These are phyloP conservation scores for Synergus laeviventris DNA, from an alignment of 2,888 invertebrate genomes.

Conservation along the genomic window DNA sequence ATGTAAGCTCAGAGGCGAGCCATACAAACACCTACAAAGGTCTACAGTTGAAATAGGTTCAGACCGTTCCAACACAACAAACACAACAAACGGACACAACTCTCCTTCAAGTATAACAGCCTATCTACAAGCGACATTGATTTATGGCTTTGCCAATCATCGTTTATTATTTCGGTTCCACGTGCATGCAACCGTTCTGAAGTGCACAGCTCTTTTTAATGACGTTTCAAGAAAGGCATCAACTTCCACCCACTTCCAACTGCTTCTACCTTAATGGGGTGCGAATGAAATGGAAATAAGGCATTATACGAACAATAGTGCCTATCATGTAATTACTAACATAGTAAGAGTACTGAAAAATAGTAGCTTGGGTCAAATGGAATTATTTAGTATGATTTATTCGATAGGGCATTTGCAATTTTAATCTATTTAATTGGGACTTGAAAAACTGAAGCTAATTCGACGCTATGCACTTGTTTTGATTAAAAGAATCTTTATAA, in stretches of 20 bases:
- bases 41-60: neutral
- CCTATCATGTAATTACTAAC: conserved; percentile 9
- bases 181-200: conserved; percentile 48
- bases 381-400: conserved; percentile 8
- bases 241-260: neutral
- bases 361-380: conserved; percentile 22
- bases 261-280: conserved; percentile 23
- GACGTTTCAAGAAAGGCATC: conserved; percentile 40
- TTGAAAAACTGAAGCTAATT: neutral
- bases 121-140: conserved; percentile 54
- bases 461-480: neutral
- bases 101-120: conserved; percentile 18
- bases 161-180: conserved; percentile 54
- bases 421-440: neutral
- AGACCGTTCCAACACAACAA: neutral
- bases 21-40: neutral
- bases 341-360: conserved; percentile 14
- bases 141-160: conserved; percentile 60
- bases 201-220: conserved; percentile 50
- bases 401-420: neutral
- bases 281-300: conserved; percentile 35
- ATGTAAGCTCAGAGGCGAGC: neutral
- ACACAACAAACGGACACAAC: neutral
- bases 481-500: neutral
- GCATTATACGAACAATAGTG: conserved; percentile 15